Base-by-base conservation (phyloP, 2,797 vertebrate genomes). In the Sebastes kiyomatsui region DNA sequence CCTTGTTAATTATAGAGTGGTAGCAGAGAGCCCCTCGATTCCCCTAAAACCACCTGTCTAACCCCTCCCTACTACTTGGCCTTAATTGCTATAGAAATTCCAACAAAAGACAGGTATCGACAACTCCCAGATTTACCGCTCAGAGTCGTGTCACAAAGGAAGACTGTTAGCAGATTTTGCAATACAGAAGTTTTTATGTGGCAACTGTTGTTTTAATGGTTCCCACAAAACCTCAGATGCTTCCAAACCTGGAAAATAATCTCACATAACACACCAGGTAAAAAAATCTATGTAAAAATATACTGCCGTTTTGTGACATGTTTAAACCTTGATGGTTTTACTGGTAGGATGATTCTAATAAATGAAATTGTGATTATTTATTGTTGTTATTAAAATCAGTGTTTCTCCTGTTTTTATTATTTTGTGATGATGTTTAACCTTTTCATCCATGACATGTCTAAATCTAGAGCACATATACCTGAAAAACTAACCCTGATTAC, bases 1-100 rank as follows among this genome's bases (percentile, higher is more conserved):
- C 94, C 93, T 87, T 74, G 75, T 90, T 96, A 96, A 96, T 96
- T 96, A 96, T 86, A 96, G 94, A 88, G 92, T 75, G 71, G 80
- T 74, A 75, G 82, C 16, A 38, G 68, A 76, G 90, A 90, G 85
- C 84, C 84, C 89, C 90, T 81, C 75, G 79, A 89, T 89, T 88
- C 85, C 83, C 90, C 83, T 86, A 78, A 91, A 94, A 95, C 92
- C 94, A 95, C 93, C 94, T 95, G 94, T 91, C 84, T 87, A 78
- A 85, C 91, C 87, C 93, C 91, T 93, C 93, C 95, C 94, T 79
- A 52, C 87, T 67, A 83, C 88, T 93, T 90, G 79, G 77, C 72
- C 89, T 89, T 92, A 89, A 95, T 92, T 94, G 87, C 90, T 86
- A 90, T 87, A 84, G 85, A 88, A 95, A 95, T 96, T 95, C 93